These are phyloP conservation scores for Thyatira batis DNA, from an alignment of 2,888 invertebrate genomes.

Conservation along the genomic window DNA sequence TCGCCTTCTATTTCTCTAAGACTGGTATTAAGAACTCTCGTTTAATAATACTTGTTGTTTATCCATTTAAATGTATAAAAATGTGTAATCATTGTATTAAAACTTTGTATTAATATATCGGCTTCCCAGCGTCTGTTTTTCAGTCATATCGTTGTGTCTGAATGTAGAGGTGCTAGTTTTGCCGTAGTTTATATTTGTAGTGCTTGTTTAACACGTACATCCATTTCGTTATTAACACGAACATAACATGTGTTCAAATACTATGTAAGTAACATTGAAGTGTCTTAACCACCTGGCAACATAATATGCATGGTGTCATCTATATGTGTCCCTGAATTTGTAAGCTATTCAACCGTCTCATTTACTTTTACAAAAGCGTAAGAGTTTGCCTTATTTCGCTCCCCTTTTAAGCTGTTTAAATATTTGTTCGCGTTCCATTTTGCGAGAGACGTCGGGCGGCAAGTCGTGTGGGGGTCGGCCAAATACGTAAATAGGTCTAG, in stretches of 20 bases:
- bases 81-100: neutral
- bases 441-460: slow-evolving; percentile 21
- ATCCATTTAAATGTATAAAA: neutral
- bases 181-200: slow-evolving; percentile 36
- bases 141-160: slow-evolving; percentile 45
- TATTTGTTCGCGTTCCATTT: slow-evolving; percentile 45
- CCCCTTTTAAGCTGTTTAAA: slow-evolving; percentile 34
- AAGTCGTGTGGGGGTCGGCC: slow-evolving; percentile 33
- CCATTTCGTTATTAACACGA: slow-evolving; percentile 17
- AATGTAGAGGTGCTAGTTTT: slow-evolving; percentile 38
- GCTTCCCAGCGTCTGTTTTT: slow-evolving; percentile 45
- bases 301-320: neutral
- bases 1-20: neutral
- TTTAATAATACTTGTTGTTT: neutral
- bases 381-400: slow-evolving; percentile 6
- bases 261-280: slow-evolving; percentile 43
- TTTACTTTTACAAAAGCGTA: slow-evolving; percentile 9
- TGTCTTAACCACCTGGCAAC: neutral
- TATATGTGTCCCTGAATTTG: slow-evolving; percentile 4
- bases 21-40: neutral
- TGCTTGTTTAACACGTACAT: slow-evolving; percentile 32
- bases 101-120: slow-evolving; percentile 30
- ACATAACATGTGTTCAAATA: slow-evolving; percentile 50
- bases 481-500: slow-evolving; percentile 57
- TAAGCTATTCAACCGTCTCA: slow-evolving; percentile 7